Evolutionary conservation across 2,888 invertebrate species (phyloP).

Genomic region (Netelia fuscicornis): DNA sequence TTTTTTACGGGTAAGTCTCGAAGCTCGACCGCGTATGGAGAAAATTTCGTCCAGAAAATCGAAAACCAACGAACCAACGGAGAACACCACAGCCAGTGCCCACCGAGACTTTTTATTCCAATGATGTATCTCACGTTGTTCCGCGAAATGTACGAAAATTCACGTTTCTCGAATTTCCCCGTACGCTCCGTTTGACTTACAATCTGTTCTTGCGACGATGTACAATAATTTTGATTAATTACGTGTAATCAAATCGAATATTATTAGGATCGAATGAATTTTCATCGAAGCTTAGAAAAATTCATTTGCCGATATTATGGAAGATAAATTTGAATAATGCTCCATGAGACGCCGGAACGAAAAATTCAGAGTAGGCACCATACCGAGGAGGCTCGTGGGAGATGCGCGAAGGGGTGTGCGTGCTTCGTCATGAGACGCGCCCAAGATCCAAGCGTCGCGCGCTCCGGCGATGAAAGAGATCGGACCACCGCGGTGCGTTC

Average conservation of each 20-base stretch:
- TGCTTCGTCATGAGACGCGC: conserved; percentile 20
- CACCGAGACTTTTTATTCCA: conserved; percentile 19
- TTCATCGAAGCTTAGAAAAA: background rate
- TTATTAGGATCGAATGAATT: background rate
- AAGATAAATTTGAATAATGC: background rate
- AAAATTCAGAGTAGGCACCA: background rate
- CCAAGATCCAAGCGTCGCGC: conserved; percentile 12
- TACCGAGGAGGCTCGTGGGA: background rate
- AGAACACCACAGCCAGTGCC: background rate
- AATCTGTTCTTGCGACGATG: background rate
- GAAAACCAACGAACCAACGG: conserved; percentile 19
- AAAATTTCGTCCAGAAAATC: conserved; percentile 38
- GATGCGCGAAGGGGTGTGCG: background rate
- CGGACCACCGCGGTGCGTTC: conserved; percentile 53
- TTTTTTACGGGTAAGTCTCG: conserved; percentile 17
- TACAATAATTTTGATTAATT: too few relatives aligned
- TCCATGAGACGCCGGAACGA: background rate
- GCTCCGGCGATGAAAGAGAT: conserved; percentile 11
- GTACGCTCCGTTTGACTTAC: background rate
- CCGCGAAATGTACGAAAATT: conserved; percentile 6
- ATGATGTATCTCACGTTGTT: background rate
- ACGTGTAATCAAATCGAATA: too few relatives aligned
- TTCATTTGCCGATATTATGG: background rate
- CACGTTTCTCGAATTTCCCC: background rate
- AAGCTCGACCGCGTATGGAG: conserved; percentile 11